These are phyloP conservation scores for Pseudomyrmex sp. DNA, from an alignment of 1,140 invertebrate genomes.

Conservation along the genomic window DNA sequence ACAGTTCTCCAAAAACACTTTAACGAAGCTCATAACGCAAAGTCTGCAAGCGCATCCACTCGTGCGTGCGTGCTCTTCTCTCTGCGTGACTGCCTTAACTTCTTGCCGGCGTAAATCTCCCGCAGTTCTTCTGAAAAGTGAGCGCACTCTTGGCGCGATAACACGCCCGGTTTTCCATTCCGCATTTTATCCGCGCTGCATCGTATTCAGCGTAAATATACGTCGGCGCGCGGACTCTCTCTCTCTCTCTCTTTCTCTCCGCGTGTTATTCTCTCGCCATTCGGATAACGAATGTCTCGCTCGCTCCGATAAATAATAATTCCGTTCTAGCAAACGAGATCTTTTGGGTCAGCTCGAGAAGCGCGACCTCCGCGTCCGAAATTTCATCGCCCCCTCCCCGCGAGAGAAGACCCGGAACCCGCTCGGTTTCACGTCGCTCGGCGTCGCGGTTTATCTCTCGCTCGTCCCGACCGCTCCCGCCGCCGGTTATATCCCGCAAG, in stretches of 20 bases:
- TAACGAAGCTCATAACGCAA: conserved; percentile 10
- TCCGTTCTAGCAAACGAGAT: background rate
- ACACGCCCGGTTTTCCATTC: background rate
- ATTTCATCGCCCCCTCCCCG: background rate
- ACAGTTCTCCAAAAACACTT: conserved; percentile 33
- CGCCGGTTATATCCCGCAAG: conserved; percentile 25
- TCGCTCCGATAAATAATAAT: conserved; percentile 42
- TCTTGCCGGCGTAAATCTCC: background rate
- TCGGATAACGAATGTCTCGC: background rate
- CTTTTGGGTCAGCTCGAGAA: background rate
- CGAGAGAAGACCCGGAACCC: conserved; percentile 10
- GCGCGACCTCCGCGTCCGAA: background rate
- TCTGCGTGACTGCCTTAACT: background rate
- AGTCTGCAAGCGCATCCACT: background rate
- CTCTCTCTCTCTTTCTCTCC: no score
- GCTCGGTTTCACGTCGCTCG: conserved; percentile 32
- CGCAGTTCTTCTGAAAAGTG: background rate
- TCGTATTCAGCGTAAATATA: conserved; percentile 19
- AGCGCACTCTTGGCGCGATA: background rate
- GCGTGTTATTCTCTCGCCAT: no score
- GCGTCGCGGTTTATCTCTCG: conserved; percentile 17
- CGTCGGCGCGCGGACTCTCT: background rate
- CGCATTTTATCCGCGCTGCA: background rate
- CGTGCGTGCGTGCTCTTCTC: background rate
- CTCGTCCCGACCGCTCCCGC: background rate